These are phyloP conservation scores for Hippocampus abdominalis DNA, from an alignment of 2,113 vertebrate species.

Conservation along the genomic window DNA sequence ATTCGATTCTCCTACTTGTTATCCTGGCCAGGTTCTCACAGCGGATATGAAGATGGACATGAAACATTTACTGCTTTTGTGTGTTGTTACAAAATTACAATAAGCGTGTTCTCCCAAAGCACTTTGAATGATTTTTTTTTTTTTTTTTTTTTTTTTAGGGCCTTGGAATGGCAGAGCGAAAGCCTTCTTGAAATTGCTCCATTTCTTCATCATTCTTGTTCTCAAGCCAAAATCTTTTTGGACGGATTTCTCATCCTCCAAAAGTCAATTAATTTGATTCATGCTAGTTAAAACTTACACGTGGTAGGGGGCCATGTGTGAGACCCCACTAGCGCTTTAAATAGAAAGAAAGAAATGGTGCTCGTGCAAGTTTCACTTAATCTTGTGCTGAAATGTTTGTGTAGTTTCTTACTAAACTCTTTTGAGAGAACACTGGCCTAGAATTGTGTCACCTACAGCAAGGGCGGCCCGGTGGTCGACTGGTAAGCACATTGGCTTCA, in stretches of 20 bases:
- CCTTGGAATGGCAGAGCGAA: neutral
- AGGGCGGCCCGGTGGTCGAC: too few species aligned
- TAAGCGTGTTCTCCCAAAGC: neutral
- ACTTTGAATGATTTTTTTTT: neutral
- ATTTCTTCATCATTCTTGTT: neutral
- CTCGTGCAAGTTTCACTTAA: neutral
- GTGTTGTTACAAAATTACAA: neutral
- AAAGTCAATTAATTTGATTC: neutral
- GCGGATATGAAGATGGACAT: slow-evolving; percentile 27
- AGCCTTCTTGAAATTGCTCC: neutral
- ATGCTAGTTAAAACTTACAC: neutral
- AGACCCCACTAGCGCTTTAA: too few species aligned
- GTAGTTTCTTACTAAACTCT: too few species aligned
- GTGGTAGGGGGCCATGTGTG: too few species aligned
- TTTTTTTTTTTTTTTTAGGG: neutral
- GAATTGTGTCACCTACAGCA: neutral
- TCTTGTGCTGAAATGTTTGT: neutral
- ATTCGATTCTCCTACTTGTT: slow-evolving; percentile 44
- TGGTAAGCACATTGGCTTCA: too few species aligned
- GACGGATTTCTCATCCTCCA: neutral
- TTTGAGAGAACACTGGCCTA: too few species aligned
- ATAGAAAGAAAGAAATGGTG: neutral
- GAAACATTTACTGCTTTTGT: slow-evolving; percentile 7
- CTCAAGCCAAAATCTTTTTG: neutral
- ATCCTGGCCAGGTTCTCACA: slow-evolving; percentile 31